phyloP scores from a whole-genome alignment of 1,140 invertebrate genomes.

The Drosophila neocordata region DNA sequence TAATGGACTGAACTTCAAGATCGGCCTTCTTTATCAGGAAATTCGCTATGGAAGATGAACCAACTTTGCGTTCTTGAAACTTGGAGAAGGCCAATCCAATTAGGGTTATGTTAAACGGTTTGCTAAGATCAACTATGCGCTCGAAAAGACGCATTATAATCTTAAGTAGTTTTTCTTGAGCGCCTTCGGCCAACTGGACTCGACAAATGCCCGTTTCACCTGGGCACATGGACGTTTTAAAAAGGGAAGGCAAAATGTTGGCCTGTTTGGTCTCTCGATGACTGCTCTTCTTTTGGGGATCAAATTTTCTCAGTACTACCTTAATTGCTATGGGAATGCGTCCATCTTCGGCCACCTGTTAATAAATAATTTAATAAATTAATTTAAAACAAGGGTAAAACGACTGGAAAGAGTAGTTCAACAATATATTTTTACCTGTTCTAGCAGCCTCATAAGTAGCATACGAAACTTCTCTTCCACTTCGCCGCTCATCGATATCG shows the following conservation, averaged over 20 bases:
- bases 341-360: conserved; percentile 87
- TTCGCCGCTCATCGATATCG: conserved; percentile 87
- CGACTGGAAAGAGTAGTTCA: too few species aligned
- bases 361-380: too few species aligned
- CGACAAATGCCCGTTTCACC: conserved; percentile 79
- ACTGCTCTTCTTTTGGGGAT: conserved; percentile 84
- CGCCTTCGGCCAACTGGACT: conserved; percentile 84
- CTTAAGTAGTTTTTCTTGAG: conserved; percentile 87
- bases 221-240: conserved; percentile 83
- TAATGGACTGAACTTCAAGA: conserved; percentile 88
- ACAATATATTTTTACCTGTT: conserved; percentile 81
- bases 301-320: conserved; percentile 88
- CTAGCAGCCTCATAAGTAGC: conserved; percentile 87
- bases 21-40: conserved; percentile 87
- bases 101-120: conserved; percentile 90
- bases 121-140: conserved; percentile 87
- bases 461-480: conserved; percentile 87
- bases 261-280: conserved; percentile 89
- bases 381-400: too few species aligned
- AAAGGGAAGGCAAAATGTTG: conserved; percentile 86
- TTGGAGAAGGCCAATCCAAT: conserved; percentile 91
- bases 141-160: conserved; percentile 89
- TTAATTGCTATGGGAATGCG: conserved; percentile 89
- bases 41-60: conserved; percentile 87
- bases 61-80: conserved; percentile 87